Percentiles rank a stretch among this genome's conserved stretches.
These are phyloP conservation scores for Thripadectes ignobilis DNA, from an alignment of 2,797 vertebrate genomes.

Conservation along the genomic window DNA sequence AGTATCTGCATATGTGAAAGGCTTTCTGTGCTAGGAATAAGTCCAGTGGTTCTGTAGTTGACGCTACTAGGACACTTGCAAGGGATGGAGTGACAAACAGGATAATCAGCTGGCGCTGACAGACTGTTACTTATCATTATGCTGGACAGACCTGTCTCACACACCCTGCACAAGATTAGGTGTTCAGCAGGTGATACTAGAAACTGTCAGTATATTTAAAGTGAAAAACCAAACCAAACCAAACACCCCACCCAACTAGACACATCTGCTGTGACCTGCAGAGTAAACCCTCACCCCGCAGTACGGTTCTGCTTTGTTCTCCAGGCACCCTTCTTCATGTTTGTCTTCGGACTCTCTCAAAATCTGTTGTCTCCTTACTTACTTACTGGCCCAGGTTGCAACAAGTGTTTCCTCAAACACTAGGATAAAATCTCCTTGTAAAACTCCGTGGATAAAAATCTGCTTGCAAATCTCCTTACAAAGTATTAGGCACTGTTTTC, in stretches of 20 bases:
- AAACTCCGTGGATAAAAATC: neutral
- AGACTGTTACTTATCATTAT: neutral
- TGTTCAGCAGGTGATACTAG: neutral
- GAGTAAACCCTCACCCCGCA: neutral
- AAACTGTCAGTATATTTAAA: neutral
- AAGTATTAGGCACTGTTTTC: neutral
- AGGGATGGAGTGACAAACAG: neutral
- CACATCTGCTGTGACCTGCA: neutral
- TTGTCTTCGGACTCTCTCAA: neutral
- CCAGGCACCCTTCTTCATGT: neutral
- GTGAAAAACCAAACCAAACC: neutral
- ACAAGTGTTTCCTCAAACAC: neutral
- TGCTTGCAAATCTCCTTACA: slow-evolving; percentile 1
- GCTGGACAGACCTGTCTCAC: neutral
- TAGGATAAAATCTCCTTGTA: neutral
- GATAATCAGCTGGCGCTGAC: neutral
- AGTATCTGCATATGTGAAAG: neutral
- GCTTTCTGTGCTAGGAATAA: neutral
- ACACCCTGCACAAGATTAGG: neutral
- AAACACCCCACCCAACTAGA: neutral
- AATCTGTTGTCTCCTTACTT: neutral
- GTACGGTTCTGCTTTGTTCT: neutral
- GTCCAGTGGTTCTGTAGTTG: neutral
- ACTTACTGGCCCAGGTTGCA: neutral
- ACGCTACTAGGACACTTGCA: neutral